Percentiles rank a stretch among this genome's conserved stretches.
Conservation (phyloP, 2,797 vertebrate genomes). For the Knipowitschia caucasica region DNA sequence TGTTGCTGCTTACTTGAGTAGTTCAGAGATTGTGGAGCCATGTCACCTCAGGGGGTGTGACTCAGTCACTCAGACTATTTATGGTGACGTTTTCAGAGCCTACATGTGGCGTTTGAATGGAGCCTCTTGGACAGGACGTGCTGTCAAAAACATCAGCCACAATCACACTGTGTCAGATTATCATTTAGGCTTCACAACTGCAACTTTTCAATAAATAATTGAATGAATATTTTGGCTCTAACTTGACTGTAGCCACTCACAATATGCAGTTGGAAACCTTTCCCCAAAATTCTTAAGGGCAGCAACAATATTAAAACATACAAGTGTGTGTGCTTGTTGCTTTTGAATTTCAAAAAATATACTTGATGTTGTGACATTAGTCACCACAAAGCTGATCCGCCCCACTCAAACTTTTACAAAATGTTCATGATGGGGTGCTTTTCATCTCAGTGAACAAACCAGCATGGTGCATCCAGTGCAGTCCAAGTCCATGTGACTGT, state of each 20-base stretch:
- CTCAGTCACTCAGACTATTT: slow-evolving; percentile 1
- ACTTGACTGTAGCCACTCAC: background rate
- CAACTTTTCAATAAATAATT: no score
- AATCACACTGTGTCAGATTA: no score
- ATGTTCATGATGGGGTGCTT: slow-evolving; percentile 32
- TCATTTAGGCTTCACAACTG: no score
- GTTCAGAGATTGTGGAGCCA: background rate
- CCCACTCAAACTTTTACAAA: no score
- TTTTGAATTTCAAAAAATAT: no score
- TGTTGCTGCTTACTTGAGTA: background rate
- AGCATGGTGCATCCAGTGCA: slow-evolving; percentile 26
- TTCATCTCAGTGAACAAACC: slow-evolving; percentile 23
- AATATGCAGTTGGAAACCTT: background rate
- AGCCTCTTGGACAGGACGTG: no score
- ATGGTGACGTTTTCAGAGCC: background rate
- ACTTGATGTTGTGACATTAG: no score
- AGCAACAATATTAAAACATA: no score
- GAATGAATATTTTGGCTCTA: no score
- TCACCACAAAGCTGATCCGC: no score
- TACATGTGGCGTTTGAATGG: background rate
- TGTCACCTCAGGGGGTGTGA: background rate
- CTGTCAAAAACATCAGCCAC: no score
- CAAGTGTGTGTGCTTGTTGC: no score
- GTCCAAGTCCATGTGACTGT: slow-evolving; percentile 28
- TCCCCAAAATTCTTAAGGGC: slow-evolving; percentile 1